Percentiles rank a stretch among this genome's conserved stretches.
Conservation (phyloP, 2,113 vertebrate species). For the Nothocercus nigrocapillus region DNA sequence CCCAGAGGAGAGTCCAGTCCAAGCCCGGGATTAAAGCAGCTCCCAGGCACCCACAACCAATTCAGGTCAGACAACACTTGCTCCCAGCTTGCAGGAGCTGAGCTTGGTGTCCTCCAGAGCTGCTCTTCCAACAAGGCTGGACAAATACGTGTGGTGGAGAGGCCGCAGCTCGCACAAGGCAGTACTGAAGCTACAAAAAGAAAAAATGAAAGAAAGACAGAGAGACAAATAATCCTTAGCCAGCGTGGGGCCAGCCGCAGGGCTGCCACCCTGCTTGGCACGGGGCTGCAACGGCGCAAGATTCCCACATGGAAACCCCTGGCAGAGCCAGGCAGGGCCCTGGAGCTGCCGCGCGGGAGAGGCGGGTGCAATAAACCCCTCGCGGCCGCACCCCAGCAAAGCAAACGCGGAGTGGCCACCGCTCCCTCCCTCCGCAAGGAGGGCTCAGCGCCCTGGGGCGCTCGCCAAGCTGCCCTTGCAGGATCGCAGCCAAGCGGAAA, state of each 20-base stretch:
- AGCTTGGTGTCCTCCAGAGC: neutral
- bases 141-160: neutral
- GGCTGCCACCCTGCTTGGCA: neutral
- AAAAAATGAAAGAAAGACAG: neutral
- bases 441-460: too few species aligned
- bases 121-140: fast-evolving
- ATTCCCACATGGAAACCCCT: too few species aligned
- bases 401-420: neutral
- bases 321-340: neutral
- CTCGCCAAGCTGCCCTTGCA: neutral
- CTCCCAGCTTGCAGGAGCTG: fast-evolving
- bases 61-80: fast-evolving
- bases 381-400: neutral
- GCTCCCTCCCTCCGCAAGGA: too few species aligned
- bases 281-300: fast-evolving
- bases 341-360: fast-evolving
- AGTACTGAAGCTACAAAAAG: neutral
- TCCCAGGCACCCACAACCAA: neutral
- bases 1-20: neutral
- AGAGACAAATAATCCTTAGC: neutral
- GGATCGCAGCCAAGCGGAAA: neutral
- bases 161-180: fast-evolving
- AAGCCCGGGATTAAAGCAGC: neutral
- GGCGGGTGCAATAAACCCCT: neutral
- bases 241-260: fast-evolving